Conservation (phyloP, 2,797 vertebrate species). For the Anas georgica region DNA sequence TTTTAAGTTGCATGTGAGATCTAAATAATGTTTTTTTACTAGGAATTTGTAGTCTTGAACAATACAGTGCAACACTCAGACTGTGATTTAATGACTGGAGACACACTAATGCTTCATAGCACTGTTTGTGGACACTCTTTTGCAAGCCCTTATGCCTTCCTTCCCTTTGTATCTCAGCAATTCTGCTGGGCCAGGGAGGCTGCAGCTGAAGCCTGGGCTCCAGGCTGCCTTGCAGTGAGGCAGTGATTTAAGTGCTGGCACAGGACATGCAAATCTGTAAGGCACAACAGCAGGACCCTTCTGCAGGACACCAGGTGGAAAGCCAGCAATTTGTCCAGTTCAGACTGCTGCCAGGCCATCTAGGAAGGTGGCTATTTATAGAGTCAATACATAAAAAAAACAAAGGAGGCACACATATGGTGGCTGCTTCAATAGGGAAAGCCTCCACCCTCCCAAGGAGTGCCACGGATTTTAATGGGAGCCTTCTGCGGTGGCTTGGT, state of each 20-base stretch:
- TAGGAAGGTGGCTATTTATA: neutral
- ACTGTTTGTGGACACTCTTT: neutral
- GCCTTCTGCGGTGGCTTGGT: neutral
- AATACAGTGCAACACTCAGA: neutral
- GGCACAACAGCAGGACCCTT: neutral
- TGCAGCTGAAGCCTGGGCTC: neutral
- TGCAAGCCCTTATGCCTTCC: neutral
- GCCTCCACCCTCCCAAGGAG: neutral
- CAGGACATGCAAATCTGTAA: rapidly evolving
- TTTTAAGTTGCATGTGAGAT: neutral
- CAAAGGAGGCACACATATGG: neutral
- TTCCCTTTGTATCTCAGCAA: neutral
- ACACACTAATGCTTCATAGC: neutral
- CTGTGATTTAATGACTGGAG: neutral
- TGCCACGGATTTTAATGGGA: neutral
- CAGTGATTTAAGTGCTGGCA: neutral
- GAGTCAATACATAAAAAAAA: neutral
- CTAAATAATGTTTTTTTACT: neutral
- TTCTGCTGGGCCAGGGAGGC: neutral
- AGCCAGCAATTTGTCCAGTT: neutral
- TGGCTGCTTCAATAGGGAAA: neutral
- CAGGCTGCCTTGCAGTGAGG: neutral
- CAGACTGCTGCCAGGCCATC: neutral
- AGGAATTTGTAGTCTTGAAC: neutral
- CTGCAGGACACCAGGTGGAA: neutral